phyloP scores from a whole-genome alignment of 1,140 invertebrate genomes.

The Limonius californicus region DNA sequence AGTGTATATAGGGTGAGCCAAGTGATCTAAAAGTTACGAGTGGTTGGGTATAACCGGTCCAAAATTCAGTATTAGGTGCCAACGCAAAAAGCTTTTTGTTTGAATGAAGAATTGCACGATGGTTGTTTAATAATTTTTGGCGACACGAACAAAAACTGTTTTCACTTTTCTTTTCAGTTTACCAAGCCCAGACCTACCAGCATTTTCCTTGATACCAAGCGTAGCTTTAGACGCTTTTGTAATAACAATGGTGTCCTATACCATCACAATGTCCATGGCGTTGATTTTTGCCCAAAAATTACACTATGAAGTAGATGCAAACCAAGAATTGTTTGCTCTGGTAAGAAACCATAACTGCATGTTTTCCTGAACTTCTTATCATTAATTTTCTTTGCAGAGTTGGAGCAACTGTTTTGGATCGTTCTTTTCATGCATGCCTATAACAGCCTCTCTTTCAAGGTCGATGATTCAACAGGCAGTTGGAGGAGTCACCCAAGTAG shows the following conservation, averaged over 20 bases:
- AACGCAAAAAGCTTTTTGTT: too few species aligned
- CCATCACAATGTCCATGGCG: slow-evolving; percentile 89
- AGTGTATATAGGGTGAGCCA: too few species aligned
- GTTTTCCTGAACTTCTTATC: neutral
- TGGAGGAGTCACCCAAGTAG: slow-evolving; percentile 75
- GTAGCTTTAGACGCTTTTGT: slow-evolving; percentile 63
- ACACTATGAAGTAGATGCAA: slow-evolving; percentile 82
- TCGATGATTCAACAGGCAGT: slow-evolving; percentile 79
- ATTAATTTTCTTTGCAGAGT: slow-evolving; percentile 54
- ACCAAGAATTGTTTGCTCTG: slow-evolving; percentile 82
- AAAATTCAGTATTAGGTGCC: too few species aligned
- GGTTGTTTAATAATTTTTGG: too few species aligned
- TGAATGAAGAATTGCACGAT: too few species aligned
- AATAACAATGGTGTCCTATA: slow-evolving; percentile 86
- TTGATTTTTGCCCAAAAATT: slow-evolving; percentile 86
- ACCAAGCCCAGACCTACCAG: slow-evolving; percentile 55
- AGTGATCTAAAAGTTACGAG: too few species aligned
- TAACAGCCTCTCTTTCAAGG: slow-evolving; percentile 78
- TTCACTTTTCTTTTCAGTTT: slow-evolving; percentile 42
- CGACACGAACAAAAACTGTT: too few species aligned
- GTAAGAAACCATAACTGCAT: slow-evolving; percentile 44
- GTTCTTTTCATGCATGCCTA: slow-evolving; percentile 81
- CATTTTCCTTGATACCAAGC: slow-evolving; percentile 52
- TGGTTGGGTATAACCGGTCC: too few species aligned
- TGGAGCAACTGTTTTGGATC: slow-evolving; percentile 75